phyloP scores from a whole-genome alignment of 2,113 vertebrate genomes.

The Bubo scandiacus region DNA sequence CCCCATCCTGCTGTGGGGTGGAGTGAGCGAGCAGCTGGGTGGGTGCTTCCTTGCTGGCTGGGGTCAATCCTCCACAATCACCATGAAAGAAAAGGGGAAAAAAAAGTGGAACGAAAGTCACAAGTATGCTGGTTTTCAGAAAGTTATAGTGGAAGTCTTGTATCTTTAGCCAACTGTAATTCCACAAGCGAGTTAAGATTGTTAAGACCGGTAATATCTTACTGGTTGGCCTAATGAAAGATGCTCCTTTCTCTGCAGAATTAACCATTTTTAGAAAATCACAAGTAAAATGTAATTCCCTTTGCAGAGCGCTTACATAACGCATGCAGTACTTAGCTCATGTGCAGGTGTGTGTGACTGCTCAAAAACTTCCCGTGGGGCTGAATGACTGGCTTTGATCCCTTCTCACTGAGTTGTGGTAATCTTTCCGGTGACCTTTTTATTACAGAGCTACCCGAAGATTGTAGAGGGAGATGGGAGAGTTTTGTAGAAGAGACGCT shows the following conservation, averaged over 20 bases:
- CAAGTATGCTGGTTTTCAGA: background rate
- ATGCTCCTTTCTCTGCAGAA: background rate
- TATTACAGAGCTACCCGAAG: constrained; percentile 87
- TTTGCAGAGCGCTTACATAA: background rate
- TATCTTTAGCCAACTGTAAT: background rate
- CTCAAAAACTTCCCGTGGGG: background rate
- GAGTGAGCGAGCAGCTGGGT: background rate
- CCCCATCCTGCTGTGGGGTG: background rate
- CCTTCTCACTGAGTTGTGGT: background rate
- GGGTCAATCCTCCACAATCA: background rate
- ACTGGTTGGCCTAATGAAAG: background rate
- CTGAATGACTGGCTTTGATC: too few relatives aligned
- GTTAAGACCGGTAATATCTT: too few relatives aligned
- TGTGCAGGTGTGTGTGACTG: background rate
- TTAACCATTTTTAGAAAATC: background rate
- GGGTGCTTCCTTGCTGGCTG: background rate
- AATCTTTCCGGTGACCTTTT: background rate
- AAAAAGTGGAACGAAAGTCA: background rate
- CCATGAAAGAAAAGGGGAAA: background rate
- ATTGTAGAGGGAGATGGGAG: constrained; percentile 94
- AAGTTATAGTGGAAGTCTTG: background rate
- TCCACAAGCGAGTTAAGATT: background rate
- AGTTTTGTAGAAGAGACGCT: constrained; percentile 93
- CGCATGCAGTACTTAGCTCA: accelerated
- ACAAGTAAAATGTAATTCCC: accelerated